Evolutionary conservation across 2,113 vertebrate genomes (phyloP).

Genomic region (Hypanus sabinus): DNA sequence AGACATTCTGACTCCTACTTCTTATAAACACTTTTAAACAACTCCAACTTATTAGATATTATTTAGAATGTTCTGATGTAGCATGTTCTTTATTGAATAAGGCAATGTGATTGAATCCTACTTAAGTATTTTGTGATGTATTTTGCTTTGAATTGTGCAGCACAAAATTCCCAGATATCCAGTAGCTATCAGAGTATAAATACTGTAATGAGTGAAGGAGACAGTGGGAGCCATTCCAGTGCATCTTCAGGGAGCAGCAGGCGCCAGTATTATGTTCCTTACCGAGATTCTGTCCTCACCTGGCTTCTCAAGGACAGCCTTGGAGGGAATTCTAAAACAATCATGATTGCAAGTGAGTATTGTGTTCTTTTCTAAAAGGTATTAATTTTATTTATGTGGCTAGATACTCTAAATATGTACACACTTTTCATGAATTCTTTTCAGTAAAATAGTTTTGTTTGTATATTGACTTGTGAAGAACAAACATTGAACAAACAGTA

Average conservation of each 20-base stretch:
- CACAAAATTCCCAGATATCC: conserved; percentile 90
- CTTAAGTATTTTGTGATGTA: neutral
- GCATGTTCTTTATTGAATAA: too few relatives aligned
- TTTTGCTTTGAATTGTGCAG: conserved; percentile 52
- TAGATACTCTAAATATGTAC: neutral
- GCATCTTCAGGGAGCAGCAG: conserved; percentile 55
- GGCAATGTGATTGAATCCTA: neutral
- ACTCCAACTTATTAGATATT: too few relatives aligned
- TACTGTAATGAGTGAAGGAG: conserved; percentile 69
- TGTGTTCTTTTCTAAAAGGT: neutral
- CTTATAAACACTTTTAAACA: too few relatives aligned
- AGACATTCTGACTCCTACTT: too few relatives aligned
- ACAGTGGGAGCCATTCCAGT: conserved; percentile 65
- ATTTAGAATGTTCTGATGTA: neutral
- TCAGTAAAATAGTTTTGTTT: neutral
- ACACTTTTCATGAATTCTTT: neutral
- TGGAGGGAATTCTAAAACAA: conserved; percentile 92
- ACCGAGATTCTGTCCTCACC: conserved; percentile 90
- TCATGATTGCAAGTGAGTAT: conserved; percentile 93
- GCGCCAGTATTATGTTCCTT: conserved; percentile 81
- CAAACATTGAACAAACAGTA: too few relatives aligned
- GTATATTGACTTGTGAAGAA: neutral
- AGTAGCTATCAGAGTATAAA: conserved; percentile 88
- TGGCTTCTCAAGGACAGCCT: conserved; percentile 97
- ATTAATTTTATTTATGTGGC: neutral